Percentiles rank a stretch among this genome's conserved stretches.
Evolutionary conservation across 2,113 vertebrate species (phyloP).

Genomic region (Panthera leo): DNA sequence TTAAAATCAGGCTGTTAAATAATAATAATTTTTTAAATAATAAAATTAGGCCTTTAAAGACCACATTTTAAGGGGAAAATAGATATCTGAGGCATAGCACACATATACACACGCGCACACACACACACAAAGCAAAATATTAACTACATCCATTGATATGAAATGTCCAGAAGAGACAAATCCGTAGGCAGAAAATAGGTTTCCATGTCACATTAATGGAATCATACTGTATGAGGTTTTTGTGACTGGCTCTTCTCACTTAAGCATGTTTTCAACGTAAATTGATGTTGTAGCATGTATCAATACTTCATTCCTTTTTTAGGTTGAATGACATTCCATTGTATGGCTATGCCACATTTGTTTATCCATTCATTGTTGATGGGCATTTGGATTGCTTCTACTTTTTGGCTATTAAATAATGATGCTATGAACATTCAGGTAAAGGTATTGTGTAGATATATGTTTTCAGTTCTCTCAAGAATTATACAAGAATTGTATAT

Average conservation of each 20-base stretch:
- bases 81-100: neutral
- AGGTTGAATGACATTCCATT: neutral
- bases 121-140: neutral
- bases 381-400: neutral
- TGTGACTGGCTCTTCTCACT: neutral
- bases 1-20: slow-evolving; percentile 38
- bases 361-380: neutral
- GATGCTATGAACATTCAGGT: neutral
- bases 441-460: neutral
- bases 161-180: neutral
- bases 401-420: neutral
- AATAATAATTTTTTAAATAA: neutral
- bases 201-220: neutral
- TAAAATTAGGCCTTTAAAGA: slow-evolving; percentile 44
- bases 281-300: neutral
- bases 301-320: neutral
- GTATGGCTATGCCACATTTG: neutral
- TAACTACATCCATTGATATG: neutral
- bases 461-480: slow-evolving; percentile 2
- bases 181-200: neutral
- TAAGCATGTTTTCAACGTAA: neutral
- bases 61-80: neutral
- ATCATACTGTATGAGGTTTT: neutral
- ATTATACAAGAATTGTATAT: neutral
- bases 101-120: neutral